phyloP scores from a whole-genome alignment of 2,797 vertebrate genomes.

The Buphagus erythrorhynchus region DNA sequence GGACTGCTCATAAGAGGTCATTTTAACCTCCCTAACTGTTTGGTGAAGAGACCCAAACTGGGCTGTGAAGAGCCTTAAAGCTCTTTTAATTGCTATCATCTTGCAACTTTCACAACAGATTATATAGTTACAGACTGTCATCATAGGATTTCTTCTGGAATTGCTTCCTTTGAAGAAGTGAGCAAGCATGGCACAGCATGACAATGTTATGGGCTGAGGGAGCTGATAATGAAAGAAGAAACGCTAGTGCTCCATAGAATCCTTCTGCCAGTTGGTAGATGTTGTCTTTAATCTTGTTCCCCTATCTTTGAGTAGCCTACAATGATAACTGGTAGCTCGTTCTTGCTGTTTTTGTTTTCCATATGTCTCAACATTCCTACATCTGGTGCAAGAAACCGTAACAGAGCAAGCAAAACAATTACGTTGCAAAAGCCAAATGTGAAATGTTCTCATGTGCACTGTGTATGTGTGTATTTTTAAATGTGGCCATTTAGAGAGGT shows the following conservation, averaged over 20 bases:
- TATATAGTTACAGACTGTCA: neutral
- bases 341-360: slow-evolving; percentile 24
- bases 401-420: slow-evolving; percentile 36
- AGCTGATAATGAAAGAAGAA: neutral
- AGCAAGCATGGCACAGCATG: neutral
- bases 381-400: slow-evolving; percentile 40
- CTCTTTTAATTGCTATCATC: neutral
- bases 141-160: neutral
- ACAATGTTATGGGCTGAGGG: neutral
- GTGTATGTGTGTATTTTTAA: slow-evolving; percentile 1
- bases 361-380: slow-evolving; percentile 1
- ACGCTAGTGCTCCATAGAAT: neutral
- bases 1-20: neutral
- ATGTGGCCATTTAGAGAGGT: slow-evolving; percentile 18
- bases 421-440: slow-evolving; percentile 3
- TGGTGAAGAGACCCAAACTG: neutral
- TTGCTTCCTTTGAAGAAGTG: neutral
- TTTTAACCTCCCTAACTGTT: neutral
- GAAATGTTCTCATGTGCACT: neutral
- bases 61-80: neutral
- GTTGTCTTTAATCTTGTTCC: neutral
- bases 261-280: neutral
- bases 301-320: neutral
- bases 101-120: neutral
- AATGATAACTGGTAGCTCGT: neutral